These are phyloP conservation scores for Semicossyphus pulcher DNA, from an alignment of 2,113 vertebrate genomes.

Conservation along the genomic window DNA sequence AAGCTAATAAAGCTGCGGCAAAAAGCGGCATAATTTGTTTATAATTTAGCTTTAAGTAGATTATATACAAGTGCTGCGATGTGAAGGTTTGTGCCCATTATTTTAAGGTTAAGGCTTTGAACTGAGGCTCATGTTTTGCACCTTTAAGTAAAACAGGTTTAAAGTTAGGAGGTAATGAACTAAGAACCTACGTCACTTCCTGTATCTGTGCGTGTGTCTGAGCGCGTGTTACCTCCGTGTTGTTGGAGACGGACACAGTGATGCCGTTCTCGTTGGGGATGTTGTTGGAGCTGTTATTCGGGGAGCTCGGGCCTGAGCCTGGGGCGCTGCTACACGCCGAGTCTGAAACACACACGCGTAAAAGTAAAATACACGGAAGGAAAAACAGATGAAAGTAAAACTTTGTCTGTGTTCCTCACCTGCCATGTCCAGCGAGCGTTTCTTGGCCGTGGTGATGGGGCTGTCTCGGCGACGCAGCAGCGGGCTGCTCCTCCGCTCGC, in stretches of 20 bases:
- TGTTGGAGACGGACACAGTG: slow-evolving; percentile 83
- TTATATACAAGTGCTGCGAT: not conserved
- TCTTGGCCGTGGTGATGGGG: slow-evolving; percentile 90
- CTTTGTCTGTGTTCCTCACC: too few species aligned
- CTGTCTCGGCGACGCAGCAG: slow-evolving; percentile 91
- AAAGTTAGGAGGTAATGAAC: too few species aligned
- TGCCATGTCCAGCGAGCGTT: slow-evolving; percentile 92
- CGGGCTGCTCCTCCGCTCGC: slow-evolving; percentile 93
- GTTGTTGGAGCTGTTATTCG: slow-evolving; percentile 95
- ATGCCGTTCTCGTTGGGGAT: slow-evolving; percentile 92
- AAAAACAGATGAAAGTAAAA: not conserved
- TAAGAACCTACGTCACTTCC: too few species aligned
- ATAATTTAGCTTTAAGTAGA: not conserved
- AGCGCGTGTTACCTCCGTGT: slow-evolving; percentile 84
- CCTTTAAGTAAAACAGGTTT: too few species aligned
- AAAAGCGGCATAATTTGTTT: not conserved
- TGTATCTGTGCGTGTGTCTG: slow-evolving; percentile 12
- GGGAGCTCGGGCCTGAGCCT: slow-evolving; percentile 95
- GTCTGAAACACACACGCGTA: slow-evolving; percentile 81
- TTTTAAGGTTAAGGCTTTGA: not conserved
- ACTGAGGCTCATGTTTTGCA: not conserved
- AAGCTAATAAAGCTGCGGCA: slow-evolving; percentile 12
- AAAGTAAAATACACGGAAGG: not conserved
- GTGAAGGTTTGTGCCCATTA: not conserved
- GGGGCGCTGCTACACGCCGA: slow-evolving; percentile 95